Evolutionary conservation across 2,797 vertebrate genomes (phyloP).

Genomic region (Pseudomugil tenellus): DNA sequence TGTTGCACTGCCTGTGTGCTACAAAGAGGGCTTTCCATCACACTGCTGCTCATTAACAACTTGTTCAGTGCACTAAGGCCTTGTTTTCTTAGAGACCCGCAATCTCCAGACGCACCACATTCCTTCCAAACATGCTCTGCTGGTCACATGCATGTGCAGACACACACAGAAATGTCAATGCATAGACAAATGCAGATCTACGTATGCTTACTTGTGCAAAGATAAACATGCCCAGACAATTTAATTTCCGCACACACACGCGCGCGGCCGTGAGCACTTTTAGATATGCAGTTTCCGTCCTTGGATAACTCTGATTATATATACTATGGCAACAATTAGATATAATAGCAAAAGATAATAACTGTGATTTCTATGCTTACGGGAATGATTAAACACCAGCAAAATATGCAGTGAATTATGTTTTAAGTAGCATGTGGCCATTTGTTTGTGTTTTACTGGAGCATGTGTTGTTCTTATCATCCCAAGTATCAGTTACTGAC

Average conservation of each 20-base stretch:
- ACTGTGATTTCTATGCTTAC: conserved; percentile 62
- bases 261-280: too few species aligned
- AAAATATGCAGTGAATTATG: conserved; percentile 65
- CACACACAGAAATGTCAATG: neutral
- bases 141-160: conserved; percentile 32
- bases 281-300: conserved; percentile 35
- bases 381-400: conserved; percentile 63
- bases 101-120: conserved; percentile 62
- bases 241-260: too few species aligned
- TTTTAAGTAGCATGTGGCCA: conserved; percentile 47
- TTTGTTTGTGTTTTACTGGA: conserved; percentile 63
- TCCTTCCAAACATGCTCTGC: conserved; percentile 55
- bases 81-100: conserved; percentile 42
- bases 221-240: neutral
- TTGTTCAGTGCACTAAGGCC: conserved; percentile 54
- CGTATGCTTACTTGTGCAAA: too few species aligned
- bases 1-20: conserved; percentile 5
- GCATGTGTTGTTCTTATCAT: conserved; percentile 58
- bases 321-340: conserved; percentile 72
- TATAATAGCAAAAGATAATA: conserved; percentile 69
- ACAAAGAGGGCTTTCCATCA: conserved; percentile 37
- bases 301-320: conserved; percentile 48
- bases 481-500: conserved; percentile 45
- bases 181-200: neutral
- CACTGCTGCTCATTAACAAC: conserved; percentile 51